Evolutionary conservation across 2,113 vertebrate species (phyloP).

Genomic region (Delphinus delphis): DNA sequence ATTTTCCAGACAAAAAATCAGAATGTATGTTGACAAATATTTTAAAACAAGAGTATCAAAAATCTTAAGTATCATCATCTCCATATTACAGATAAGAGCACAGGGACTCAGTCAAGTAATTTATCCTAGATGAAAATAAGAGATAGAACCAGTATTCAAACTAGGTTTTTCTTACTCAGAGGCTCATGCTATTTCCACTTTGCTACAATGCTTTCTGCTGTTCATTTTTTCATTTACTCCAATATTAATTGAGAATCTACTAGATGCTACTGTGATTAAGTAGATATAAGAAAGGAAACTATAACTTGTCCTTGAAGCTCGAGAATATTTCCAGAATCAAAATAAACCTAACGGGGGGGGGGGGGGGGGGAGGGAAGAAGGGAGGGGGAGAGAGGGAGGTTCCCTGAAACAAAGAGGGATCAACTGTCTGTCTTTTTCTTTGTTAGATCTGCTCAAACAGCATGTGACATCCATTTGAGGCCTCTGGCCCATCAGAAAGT

Average conservation of each 20-base stretch:
- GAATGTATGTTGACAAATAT: background rate
- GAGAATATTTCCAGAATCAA: background rate
- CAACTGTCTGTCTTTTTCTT: constrained; percentile 24
- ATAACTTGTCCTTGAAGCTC: background rate
- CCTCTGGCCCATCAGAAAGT: constrained; percentile 28
- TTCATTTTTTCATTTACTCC: background rate
- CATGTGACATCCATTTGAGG: constrained; percentile 26
- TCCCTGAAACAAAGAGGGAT: constrained; percentile 26
- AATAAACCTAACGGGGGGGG: background rate
- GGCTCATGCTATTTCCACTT: background rate
- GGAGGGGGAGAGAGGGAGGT: background rate
- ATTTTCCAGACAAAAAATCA: constrained; percentile 21
- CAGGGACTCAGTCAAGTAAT: background rate
- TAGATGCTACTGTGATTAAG: background rate
- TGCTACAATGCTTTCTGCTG: background rate
- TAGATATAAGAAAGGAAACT: constrained; percentile 24
- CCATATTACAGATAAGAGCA: background rate
- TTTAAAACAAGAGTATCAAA: constrained; percentile 13
- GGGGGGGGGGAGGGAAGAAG: background rate
- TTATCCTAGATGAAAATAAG: background rate
- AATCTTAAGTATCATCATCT: background rate
- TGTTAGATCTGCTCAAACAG: constrained; percentile 30
- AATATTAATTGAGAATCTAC: background rate
- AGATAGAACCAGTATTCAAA: background rate
- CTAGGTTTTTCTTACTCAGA: background rate